Evolutionary conservation across 2,888 invertebrate genomes (phyloP).

Genomic region (Aleiodes alternator): DNA sequence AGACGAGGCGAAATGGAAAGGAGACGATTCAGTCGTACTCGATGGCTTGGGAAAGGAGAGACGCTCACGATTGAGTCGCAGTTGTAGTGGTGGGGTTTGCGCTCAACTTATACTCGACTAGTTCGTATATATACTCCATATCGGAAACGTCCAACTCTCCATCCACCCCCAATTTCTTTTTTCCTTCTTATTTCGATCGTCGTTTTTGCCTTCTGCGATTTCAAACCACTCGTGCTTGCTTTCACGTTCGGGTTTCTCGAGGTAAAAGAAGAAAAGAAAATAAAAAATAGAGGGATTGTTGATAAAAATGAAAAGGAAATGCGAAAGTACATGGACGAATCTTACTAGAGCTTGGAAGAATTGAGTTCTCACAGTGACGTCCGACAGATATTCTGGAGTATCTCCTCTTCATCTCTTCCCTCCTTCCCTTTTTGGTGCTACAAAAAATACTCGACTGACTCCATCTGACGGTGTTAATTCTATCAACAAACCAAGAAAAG

Average conservation of each 20-base stretch:
- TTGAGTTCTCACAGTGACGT: too few species aligned
- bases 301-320: background rate
- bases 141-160: background rate
- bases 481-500: too few species aligned
- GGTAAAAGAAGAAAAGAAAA: too few species aligned
- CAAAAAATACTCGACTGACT: too few species aligned
- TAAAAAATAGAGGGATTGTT: background rate
- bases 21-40: background rate
- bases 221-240: background rate
- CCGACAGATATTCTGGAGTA: too few species aligned
- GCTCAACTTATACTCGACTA: background rate
- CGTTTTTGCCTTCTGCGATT: background rate
- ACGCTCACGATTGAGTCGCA: background rate
- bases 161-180: background rate
- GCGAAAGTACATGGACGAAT: background rate
- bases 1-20: background rate
- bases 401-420: too few species aligned
- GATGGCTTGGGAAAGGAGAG: too few species aligned
- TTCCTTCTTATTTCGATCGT: background rate
- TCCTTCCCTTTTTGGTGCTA: too few species aligned
- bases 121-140: background rate
- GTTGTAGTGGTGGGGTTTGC: background rate
- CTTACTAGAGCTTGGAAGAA: too few species aligned
- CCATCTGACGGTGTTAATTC: too few species aligned
- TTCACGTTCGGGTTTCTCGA: background rate